Evolutionary conservation across 2,888 invertebrate species (phyloP), one percentile per base, ranked within the genome.

Genomic region (Osmoderma eremita): DNA sequence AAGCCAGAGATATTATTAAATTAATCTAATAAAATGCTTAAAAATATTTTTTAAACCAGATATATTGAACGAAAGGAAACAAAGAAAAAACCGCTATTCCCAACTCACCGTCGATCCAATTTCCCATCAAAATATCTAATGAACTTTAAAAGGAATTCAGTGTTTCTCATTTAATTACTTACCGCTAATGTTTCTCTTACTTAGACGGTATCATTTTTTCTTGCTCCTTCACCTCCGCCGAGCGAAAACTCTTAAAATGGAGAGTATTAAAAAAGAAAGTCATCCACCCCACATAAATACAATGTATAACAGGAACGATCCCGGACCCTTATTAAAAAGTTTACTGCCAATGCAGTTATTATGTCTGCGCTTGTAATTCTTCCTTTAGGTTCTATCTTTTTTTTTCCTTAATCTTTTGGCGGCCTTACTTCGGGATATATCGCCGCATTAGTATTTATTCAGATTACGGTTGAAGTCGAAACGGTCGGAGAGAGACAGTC

Each of bases 271-370:
- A 61, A 61, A 61, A 45, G 45, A 45, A 39, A 58, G 58, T 58
- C 58, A 58, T 58, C 58, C 67, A 68, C 64, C 68, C 68, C 58
- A 50, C 22, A 51, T 65, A 50, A 42, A 67, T 67, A 67, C 67
- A 67, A 63, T 67, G 63, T 67, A 54, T 53, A 54, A 54, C 54
- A 42, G 65, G 20, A 56, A 30, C 48, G 54, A 39, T 20, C 42
- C 30, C 38, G 45, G 53, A 49, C 49, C 63, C 50, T 65, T 64
- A 68, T 68, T 68, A 68, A 68, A 68, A 68, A 68, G 64, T 68
- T 68, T 68, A 68, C 68, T 68, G 68, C 68, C 64, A 68, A 68
- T 68, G 64, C 68, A 51, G 68, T 68, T 68, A 68, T 68, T 68
- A 68, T 56, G 58, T 58, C 68, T 61, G 63, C 49, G 65, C 58